Conservation (phyloP, 2,113 vertebrate genomes). For the Clarias gariepinus region DNA sequence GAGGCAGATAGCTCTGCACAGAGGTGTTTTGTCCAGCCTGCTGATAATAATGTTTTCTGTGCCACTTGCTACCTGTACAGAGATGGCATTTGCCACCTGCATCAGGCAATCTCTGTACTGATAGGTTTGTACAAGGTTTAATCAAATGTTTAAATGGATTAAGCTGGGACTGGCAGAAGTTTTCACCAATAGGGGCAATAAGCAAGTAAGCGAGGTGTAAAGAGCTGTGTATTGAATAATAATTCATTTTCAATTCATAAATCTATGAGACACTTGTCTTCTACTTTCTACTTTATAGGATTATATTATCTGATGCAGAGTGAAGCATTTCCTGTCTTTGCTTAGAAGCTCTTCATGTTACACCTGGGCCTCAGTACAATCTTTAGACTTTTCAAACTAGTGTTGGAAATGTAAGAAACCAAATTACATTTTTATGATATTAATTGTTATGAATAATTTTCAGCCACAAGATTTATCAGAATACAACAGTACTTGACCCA, state of each 20-base stretch:
- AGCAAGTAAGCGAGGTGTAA: neutral
- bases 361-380: neutral
- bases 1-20: slow-evolving; percentile 67
- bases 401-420: neutral
- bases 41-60: slow-evolving; percentile 74
- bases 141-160: slow-evolving; percentile 31
- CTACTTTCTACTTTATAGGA: slow-evolving; percentile 23
- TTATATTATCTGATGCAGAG: slow-evolving; percentile 31
- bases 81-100: slow-evolving; percentile 61
- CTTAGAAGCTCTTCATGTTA: slow-evolving; percentile 28
- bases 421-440: neutral
- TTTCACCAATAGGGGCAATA: slow-evolving; percentile 13
- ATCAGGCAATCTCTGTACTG: slow-evolving; percentile 59
- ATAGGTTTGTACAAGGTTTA: slow-evolving; percentile 5
- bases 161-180: neutral
- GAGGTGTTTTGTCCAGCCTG: slow-evolving; percentile 72
- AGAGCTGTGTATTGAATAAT: slow-evolving; percentile 17
- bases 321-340: slow-evolving; percentile 20
- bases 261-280: slow-evolving; percentile 17
- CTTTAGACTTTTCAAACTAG: neutral
- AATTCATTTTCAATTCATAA: slow-evolving; percentile 36
- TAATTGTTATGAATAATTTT: neutral
- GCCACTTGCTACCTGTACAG: slow-evolving; percentile 60
- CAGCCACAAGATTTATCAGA: neutral
- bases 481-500: neutral